Evolutionary conservation across 2,113 vertebrate genomes (phyloP).

Genomic region (Callaeas wilsoni): DNA sequence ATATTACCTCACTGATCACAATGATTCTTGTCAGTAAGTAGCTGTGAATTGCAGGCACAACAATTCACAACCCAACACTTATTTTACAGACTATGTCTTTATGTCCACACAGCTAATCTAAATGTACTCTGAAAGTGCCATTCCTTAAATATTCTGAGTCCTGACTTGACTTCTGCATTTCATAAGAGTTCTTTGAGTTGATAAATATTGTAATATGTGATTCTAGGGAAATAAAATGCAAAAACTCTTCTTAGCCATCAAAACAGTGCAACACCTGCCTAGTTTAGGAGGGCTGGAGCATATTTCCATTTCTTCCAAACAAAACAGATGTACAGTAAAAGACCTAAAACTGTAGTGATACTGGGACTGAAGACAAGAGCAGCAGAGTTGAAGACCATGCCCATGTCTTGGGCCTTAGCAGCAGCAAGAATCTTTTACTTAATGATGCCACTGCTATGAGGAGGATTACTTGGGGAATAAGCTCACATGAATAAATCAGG

Average conservation of each 20-base stretch:
- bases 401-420: background rate
- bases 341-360: background rate
- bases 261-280: background rate
- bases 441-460: background rate
- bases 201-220: background rate
- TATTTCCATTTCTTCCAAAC: background rate
- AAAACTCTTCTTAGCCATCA: background rate
- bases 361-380: background rate
- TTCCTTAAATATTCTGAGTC: background rate
- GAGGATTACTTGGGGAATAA: background rate
- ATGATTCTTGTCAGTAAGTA: background rate
- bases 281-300: background rate
- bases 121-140: background rate
- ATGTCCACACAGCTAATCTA: background rate
- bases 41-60: background rate
- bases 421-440: background rate
- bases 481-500: background rate
- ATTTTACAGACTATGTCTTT: background rate
- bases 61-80: background rate
- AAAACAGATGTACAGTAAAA: background rate
- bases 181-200: background rate
- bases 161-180: background rate
- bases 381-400: background rate
- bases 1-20: background rate
- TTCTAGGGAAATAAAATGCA: background rate